These are phyloP conservation scores for Progne subis DNA, from an alignment of 2,113 vertebrate species.

Conservation along the genomic window DNA sequence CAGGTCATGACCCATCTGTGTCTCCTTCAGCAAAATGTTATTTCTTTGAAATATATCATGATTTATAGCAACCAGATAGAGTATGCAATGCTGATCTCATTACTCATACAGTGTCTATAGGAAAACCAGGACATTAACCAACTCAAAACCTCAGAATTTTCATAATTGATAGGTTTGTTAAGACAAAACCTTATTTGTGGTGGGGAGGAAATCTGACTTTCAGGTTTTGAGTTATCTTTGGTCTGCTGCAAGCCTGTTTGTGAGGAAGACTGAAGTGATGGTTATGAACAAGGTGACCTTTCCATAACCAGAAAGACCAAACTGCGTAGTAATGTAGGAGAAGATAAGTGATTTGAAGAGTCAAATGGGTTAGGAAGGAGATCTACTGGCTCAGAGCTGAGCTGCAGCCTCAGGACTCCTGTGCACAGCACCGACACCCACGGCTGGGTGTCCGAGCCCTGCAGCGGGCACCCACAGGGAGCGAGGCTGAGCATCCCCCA, in stretches of 20 bases:
- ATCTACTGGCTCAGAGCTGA: background rate
- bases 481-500: background rate
- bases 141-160: background rate
- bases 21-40: background rate
- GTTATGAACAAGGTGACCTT: background rate
- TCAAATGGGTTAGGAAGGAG: fast-evolving
- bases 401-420: background rate
- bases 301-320: background rate
- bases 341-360: background rate
- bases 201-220: background rate
- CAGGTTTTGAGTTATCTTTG: background rate
- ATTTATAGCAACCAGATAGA: background rate
- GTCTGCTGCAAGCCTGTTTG: background rate
- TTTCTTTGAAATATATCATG: background rate
- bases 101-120: background rate
- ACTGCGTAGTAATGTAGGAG: background rate
- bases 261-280: background rate
- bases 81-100: background rate
- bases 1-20: background rate
- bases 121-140: background rate
- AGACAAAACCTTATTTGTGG: background rate
- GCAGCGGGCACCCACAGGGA: background rate
- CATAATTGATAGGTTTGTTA: background rate
- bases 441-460: background rate
- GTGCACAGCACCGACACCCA: background rate